Evolutionary conservation across 2,797 vertebrate genomes (phyloP), one percentile per base, ranked within the genome.

Genomic region (Sebastes flavidus): DNA sequence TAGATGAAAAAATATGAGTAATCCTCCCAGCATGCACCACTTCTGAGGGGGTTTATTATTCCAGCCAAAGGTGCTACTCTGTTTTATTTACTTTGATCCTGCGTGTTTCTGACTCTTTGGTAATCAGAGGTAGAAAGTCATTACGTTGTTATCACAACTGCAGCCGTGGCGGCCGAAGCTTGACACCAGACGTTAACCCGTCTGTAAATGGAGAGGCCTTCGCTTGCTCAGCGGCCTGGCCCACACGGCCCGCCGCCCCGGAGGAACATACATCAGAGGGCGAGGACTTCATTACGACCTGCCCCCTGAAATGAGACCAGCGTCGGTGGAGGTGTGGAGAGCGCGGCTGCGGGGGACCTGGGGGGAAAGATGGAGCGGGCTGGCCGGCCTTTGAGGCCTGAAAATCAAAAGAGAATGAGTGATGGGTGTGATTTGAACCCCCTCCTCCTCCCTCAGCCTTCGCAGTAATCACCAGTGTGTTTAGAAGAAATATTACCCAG

Each of bases 1-100:
- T 95, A 96, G 88, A 94, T 88, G 89, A 86, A 88, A 95, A 96
- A 96, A 95, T 96, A 95, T 95, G 95, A 95, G 94, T 93, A 95
- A 95, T 94, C 93, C 94, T 92, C 91, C 90, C 87, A 94, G 92
- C 93, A 95, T 92, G 94, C 93, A 90, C 82, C 87, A 92, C 93
- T 92, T 91, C 94, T 93, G 89, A 92, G 80, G 87, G 75, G 88
- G 94, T 96, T 96, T 96, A 95, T 96, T 96, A 92, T 95, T 95
- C 77, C 88, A 95, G 92, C 91, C 76, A 81, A 95, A 95, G 95
- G 95, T 96, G 95, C 94, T 91, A 93, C 89, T 90, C 90, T 87
- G 93, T 92, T 91, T 92, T 95, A 93, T 93, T 94, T 91, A 92
- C 95, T 95, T 96, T 96, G 94, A 96, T 95, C 95, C 81, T 82